Conservation (phyloP, 2,113 vertebrate genomes). For the Caracal caracal region DNA sequence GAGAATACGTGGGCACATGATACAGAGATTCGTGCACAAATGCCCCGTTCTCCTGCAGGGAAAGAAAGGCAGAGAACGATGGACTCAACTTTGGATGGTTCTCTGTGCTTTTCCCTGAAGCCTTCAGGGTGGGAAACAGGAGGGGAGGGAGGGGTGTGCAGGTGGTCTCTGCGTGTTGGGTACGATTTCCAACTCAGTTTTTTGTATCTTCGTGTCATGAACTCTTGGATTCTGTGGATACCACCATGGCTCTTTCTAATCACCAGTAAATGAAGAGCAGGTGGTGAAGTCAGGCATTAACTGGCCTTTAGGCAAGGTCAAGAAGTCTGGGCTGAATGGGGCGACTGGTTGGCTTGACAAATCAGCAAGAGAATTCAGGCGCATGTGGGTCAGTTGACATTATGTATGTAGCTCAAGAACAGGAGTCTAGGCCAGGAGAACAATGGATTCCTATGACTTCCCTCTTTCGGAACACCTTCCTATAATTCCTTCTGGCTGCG, state of each 20-base stretch:
- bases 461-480: not conserved
- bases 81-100: not conserved
- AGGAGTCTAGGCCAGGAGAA: not conserved
- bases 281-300: not conserved
- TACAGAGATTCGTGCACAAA: not conserved
- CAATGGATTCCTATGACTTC: no score
- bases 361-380: not conserved
- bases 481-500: not conserved
- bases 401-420: not conserved
- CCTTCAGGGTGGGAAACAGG: not conserved
- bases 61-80: rapidly evolving
- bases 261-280: not conserved
- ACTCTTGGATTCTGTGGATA: not conserved
- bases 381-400: not conserved
- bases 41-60: not conserved
- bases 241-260: not conserved
- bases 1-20: not conserved
- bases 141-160: not conserved
- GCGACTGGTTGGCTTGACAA: not conserved
- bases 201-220: not conserved
- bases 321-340: not conserved
- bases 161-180: not conserved
- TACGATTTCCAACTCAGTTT: not conserved
- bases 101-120: not conserved
- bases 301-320: not conserved